Evolutionary conservation across 2,888 invertebrate genomes (phyloP).

Genomic region (Serrognathus titanus): DNA sequence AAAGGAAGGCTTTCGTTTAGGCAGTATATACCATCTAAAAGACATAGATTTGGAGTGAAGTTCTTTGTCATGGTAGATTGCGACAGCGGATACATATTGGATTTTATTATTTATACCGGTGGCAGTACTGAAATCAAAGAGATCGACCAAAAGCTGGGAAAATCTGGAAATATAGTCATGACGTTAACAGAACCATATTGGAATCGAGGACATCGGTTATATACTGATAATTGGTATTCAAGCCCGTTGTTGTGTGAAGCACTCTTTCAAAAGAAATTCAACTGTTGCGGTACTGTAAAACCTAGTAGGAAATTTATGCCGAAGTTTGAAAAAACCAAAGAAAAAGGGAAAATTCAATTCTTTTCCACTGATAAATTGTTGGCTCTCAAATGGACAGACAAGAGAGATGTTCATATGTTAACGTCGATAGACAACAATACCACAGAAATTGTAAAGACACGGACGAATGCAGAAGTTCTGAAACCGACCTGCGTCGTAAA

Average conservation of each 20-base stretch:
- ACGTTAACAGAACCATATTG: no score
- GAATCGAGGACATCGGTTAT: constrained; percentile 16
- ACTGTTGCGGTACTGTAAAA: constrained; percentile 30
- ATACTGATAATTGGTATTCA: constrained; percentile 31
- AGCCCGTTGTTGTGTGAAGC: constrained; percentile 20
- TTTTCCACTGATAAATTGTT: constrained; percentile 19
- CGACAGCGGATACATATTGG: constrained; percentile 26
- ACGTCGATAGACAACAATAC: no score
- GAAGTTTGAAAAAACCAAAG: constrained; percentile 12
- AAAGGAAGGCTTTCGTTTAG: constrained; percentile 22
- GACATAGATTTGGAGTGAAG: constrained; percentile 25
- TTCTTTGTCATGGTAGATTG: constrained; percentile 29
- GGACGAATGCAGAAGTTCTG: no score
- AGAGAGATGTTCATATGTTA: constrained; percentile 25
- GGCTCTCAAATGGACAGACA: constrained; percentile 35
- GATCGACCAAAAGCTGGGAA: no score
- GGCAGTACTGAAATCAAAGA: background rate
- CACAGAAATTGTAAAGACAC: no score
- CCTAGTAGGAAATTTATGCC: constrained; percentile 29
- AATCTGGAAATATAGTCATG: no score
- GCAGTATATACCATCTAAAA: constrained; percentile 20
- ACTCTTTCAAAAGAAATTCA: constrained; percentile 16
- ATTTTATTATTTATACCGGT: constrained; percentile 28
- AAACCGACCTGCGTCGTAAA: no score
- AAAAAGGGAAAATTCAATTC: background rate